phyloP scores from a whole-genome alignment of 1,140 invertebrate species.

The Drosophila sulfurigaster region DNA sequence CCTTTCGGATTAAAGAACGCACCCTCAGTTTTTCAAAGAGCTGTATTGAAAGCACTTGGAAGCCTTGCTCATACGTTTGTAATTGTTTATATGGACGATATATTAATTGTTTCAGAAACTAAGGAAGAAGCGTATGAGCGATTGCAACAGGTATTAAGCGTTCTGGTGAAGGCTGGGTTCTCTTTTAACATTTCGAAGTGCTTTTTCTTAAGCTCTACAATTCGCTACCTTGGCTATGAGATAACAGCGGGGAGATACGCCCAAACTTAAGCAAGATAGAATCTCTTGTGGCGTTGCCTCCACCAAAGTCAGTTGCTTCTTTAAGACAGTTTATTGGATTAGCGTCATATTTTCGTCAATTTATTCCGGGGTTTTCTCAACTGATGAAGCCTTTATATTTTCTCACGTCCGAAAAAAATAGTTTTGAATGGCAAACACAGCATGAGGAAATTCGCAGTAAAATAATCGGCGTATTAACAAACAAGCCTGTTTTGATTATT shows the following conservation, averaged over 20 bases:
- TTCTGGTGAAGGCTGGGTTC: not conserved
- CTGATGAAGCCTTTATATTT: slow-evolving; percentile 4
- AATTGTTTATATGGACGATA: too few relatives aligned
- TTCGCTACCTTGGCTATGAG: not conserved
- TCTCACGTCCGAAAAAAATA: slow-evolving; percentile 13
- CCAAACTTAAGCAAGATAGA: slow-evolving; percentile 8
- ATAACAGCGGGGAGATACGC: not conserved
- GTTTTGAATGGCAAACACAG: not conserved
- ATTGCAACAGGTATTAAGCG: not conserved
- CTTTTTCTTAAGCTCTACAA: slow-evolving; percentile 9
- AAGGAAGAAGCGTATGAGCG: not conserved
- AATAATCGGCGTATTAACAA: not conserved
- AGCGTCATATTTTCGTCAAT: not conserved
- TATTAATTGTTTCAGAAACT: not conserved
- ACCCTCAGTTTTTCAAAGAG: too few relatives aligned
- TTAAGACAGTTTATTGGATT: not conserved
- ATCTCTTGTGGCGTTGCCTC: not conserved
- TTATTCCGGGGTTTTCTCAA: slow-evolving; percentile 5
- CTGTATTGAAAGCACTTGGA: not conserved
- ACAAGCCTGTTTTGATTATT: not conserved
- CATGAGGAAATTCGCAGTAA: slow-evolving; percentile 4
- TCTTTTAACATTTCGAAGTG: not conserved
- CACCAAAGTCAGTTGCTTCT: not conserved
- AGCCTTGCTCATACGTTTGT: too few relatives aligned
- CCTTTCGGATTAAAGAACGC: too few relatives aligned